Conservation (phyloP, 1,140 invertebrate genomes). For the Bombus affinis region DNA sequence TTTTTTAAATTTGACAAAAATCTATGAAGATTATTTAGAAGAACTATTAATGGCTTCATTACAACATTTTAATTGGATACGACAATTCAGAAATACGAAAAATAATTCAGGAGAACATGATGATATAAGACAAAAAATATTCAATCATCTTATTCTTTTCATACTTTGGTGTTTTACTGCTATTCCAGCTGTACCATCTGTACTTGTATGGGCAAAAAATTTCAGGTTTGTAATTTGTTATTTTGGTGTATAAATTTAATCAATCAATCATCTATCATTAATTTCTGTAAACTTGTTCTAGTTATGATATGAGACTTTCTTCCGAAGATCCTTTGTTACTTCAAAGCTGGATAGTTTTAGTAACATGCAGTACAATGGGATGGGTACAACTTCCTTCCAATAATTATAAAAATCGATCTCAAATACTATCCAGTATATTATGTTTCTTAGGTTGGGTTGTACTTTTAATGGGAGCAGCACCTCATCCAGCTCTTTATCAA, state of each 20-base stretch:
- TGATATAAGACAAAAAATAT: constrained; percentile 70
- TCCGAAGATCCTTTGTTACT: constrained; percentile 77
- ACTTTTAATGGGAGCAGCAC: constrained; percentile 67
- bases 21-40: constrained; percentile 89
- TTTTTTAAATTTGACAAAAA: constrained; percentile 85
- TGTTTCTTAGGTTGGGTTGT: constrained; percentile 73
- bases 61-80: constrained; percentile 64
- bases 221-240: constrained; percentile 59
- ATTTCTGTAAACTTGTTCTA: constrained; percentile 61
- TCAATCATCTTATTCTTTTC: constrained; percentile 78
- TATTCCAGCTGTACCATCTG: constrained; percentile 77
- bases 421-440: constrained; percentile 70
- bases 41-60: constrained; percentile 81
- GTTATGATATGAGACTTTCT: constrained; percentile 75
- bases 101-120: constrained; percentile 29
- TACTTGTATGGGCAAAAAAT: constrained; percentile 82
- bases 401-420: constrained; percentile 50
- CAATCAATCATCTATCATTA: too few species aligned
- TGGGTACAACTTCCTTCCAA: constrained; percentile 72
- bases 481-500: constrained; percentile 73
- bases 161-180: constrained; percentile 76
- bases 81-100: constrained; percentile 47
- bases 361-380: constrained; percentile 75
- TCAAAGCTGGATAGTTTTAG: constrained; percentile 75
- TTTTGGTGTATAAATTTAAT: too few species aligned